phyloP scores from a whole-genome alignment of 2,888 invertebrate species.

The Siphlonurus alternatus region DNA sequence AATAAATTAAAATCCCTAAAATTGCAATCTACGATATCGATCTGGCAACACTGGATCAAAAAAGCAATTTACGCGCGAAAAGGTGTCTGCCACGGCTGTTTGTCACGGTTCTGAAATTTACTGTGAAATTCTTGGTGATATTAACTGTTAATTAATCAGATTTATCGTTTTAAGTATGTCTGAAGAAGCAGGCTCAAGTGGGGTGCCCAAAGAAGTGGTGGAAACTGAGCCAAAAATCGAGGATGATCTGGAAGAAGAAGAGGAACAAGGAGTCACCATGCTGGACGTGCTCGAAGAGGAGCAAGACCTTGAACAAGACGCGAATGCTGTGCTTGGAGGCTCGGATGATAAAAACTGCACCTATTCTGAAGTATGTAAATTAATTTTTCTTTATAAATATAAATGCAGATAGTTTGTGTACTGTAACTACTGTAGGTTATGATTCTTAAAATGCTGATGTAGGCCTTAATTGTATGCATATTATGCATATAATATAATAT shows the following conservation, averaged over 20 bases:
- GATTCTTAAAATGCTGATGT: too few relatives aligned
- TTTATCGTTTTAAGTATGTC: background rate
- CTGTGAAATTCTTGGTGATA: background rate
- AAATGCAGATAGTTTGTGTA: background rate
- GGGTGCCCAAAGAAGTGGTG: too few relatives aligned
- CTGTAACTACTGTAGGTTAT: too few relatives aligned
- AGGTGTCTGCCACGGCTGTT: background rate
- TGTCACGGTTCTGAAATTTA: background rate
- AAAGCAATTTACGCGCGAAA: background rate
- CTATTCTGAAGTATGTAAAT: conserved; percentile 46
- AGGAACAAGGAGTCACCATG: conserved; percentile 54
- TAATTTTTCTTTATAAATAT: background rate
- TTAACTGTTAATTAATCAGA: too few relatives aligned
- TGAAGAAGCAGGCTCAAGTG: background rate
- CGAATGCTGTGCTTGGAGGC: conserved; percentile 78
- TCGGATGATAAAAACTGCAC: conserved; percentile 86
- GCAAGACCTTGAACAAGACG: conserved; percentile 70
- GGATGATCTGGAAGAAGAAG: background rate
- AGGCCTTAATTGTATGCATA: too few relatives aligned
- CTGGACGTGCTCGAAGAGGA: conserved; percentile 75
- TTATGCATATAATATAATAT: background rate
- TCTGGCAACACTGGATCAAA: background rate
- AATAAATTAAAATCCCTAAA: too few relatives aligned
- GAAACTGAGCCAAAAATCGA: background rate
- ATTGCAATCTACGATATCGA: too few relatives aligned